Percentiles rank a stretch among this genome's conserved stretches.
These are phyloP conservation scores for Hedya salicella DNA, from an alignment of 2,888 invertebrate species.

Conservation along the genomic window DNA sequence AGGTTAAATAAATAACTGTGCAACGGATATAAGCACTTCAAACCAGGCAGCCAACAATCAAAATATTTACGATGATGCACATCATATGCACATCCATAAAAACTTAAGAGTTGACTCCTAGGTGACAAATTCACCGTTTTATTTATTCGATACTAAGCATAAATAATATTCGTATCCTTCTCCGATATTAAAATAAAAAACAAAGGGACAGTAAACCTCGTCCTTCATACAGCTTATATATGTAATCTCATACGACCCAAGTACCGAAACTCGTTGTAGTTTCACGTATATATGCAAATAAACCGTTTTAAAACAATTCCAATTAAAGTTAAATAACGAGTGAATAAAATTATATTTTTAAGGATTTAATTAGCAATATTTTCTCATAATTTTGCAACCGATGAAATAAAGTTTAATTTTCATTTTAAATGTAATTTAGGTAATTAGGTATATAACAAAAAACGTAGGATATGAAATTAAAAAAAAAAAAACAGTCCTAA, in stretches of 20 bases:
- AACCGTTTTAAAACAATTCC: not conserved
- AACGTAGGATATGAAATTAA: too few species aligned
- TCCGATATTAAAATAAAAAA: not conserved
- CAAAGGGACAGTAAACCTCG: slow-evolving; percentile 1
- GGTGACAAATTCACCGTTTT: not conserved
- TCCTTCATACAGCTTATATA: not conserved
- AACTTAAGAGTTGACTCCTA: not conserved
- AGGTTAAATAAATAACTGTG: slow-evolving; percentile 25
- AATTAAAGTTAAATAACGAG: not conserved
- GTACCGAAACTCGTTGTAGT: not conserved
- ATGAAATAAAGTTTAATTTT: too few species aligned
- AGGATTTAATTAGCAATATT: too few species aligned
- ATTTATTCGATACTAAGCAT: not conserved
- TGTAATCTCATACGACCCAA: not conserved
- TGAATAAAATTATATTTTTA: not conserved
- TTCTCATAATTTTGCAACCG: too few species aligned
- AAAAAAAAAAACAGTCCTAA: too few species aligned
- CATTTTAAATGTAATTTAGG: too few species aligned
- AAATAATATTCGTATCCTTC: not conserved
- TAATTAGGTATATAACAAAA: too few species aligned
- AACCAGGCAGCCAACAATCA: not conserved
- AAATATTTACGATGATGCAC: not conserved
- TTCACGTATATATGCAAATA: slow-evolving; percentile 1
- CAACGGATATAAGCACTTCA: slow-evolving; percentile 6
- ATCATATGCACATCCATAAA: not conserved